Conservation (phyloP, 1,140 invertebrate genomes). For the Pinna nobilis region DNA sequence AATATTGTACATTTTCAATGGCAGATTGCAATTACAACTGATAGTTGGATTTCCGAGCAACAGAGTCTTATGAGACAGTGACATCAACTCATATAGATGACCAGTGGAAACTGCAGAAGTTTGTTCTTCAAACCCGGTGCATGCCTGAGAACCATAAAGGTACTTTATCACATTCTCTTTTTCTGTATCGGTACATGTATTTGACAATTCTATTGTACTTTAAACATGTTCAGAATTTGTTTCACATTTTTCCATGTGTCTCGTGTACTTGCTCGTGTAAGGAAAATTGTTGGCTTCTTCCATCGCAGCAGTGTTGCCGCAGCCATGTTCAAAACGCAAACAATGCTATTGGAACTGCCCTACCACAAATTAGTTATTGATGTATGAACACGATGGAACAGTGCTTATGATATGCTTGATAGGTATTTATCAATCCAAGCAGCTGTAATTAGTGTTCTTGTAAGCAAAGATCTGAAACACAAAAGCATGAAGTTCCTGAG, state of each 20-base stretch:
- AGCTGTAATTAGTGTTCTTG: too few relatives aligned
- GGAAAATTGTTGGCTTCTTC: constrained; percentile 23
- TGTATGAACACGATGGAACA: constrained; percentile 16
- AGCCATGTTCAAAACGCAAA: background rate
- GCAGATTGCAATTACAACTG: background rate
- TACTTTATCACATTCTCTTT: background rate
- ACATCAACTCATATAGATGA: constrained; percentile 8
- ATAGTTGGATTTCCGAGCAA: constrained; percentile 14
- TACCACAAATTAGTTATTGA: constrained; percentile 19
- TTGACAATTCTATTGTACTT: too few relatives aligned
- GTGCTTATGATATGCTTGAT: constrained; percentile 10
- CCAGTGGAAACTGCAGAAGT: constrained; percentile 6
- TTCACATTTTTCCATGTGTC: too few relatives aligned
- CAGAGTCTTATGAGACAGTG: constrained; percentile 9
- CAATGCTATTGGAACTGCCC: constrained; percentile 15
- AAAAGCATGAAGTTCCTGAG: too few relatives aligned
- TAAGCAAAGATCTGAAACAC: too few relatives aligned
- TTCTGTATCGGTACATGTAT: too few relatives aligned
- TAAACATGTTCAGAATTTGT: too few relatives aligned
- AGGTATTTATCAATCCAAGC: too few relatives aligned
- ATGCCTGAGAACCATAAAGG: constrained; percentile 1
- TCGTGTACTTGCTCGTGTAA: constrained; percentile 7
- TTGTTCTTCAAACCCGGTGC: constrained; percentile 9
- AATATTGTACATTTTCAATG: background rate
- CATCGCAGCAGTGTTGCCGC: constrained; percentile 17